These are phyloP conservation scores for Epinephelus moara DNA, from an alignment of 2,113 vertebrate species.

Conservation along the genomic window DNA sequence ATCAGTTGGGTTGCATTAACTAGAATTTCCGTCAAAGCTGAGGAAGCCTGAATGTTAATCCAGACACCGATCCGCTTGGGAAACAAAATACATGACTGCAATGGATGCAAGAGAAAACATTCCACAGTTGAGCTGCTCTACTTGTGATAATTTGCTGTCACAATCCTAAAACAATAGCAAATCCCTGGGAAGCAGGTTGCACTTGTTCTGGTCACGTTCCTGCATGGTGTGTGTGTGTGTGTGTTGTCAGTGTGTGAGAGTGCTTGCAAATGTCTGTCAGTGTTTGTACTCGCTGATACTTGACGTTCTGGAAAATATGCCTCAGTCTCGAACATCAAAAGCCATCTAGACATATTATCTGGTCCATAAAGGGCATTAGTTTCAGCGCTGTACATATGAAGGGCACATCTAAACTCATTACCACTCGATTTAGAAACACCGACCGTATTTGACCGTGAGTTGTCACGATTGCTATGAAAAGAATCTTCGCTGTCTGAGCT, in stretches of 20 bases:
- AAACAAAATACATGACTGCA: conserved; percentile 28
- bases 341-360: background rate
- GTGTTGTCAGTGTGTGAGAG: background rate
- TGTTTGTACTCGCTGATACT: background rate
- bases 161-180: conserved; percentile 51
- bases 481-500: background rate
- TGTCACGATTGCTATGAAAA: background rate
- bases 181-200: conserved; percentile 9
- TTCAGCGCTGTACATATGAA: background rate
- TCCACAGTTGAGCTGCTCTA: conserved; percentile 28
- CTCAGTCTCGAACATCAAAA: background rate
- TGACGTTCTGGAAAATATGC: background rate
- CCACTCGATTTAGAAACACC: background rate
- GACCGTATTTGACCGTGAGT: background rate
- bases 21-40: conserved; percentile 5
- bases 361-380: background rate
- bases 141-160: conserved; percentile 51
- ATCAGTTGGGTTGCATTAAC: conserved; percentile 23
- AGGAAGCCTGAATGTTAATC: conserved; percentile 29
- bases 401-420: background rate
- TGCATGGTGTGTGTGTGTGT: background rate
- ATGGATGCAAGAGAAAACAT: conserved; percentile 26
- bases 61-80: conserved; percentile 2
- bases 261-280: background rate
- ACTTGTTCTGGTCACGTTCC: conserved; percentile 11